These are phyloP conservation scores for Taxidea taxus DNA, from an alignment of 2,113 vertebrate species.

Conservation along the genomic window DNA sequence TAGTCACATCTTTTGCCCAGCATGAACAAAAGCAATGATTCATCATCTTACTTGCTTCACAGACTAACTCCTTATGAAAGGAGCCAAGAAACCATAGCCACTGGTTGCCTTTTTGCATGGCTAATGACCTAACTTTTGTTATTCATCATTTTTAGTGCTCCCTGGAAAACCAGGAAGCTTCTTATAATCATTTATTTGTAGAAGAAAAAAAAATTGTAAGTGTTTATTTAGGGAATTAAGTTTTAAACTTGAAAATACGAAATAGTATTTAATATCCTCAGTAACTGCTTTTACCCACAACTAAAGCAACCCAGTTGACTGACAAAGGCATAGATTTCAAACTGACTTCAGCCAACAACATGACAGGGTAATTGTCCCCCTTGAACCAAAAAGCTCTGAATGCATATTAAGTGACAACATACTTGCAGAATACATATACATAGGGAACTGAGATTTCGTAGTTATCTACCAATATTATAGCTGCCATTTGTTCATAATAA, in stretches of 20 bases:
- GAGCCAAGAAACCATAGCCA: background rate
- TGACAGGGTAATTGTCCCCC: background rate
- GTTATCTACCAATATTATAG: background rate
- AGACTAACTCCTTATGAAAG: background rate
- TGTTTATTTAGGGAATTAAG: background rate
- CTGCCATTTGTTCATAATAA: background rate
- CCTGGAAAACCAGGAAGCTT: background rate
- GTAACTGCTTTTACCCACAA: constrained; percentile 5
- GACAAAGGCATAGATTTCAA: background rate
- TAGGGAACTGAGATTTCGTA: background rate
- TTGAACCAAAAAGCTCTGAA: background rate
- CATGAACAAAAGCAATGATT: background rate
- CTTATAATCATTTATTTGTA: no score
- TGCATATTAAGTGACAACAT: background rate
- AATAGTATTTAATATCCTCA: background rate
- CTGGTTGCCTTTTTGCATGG: background rate
- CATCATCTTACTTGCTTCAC: background rate
- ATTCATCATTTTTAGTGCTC: background rate
- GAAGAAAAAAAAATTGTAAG: no score
- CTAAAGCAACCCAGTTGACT: background rate
- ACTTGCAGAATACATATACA: background rate
- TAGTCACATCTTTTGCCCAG: constrained; percentile 1
- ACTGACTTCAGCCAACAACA: background rate
- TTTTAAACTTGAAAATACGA: constrained; percentile 21
- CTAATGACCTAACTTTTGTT: constrained; percentile 3